Conservation (phyloP, 2,888 invertebrate genomes). For the Tetanocera ferruginea region DNA sequence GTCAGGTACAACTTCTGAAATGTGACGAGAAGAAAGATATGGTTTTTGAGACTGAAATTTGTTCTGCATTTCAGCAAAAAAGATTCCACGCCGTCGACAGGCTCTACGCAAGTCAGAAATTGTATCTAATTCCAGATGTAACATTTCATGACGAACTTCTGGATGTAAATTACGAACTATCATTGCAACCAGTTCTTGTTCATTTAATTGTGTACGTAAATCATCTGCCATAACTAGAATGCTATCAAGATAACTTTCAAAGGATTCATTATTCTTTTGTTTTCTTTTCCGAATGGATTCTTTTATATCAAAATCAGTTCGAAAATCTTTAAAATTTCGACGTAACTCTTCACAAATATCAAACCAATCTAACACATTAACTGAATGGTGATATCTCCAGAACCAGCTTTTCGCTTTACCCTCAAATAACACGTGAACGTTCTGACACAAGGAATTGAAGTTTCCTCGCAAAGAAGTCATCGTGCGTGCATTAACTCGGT, state of each 20-base stretch:
- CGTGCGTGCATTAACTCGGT: too few relatives aligned
- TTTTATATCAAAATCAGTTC: conserved; percentile 12
- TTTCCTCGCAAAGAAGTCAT: conserved; percentile 5
- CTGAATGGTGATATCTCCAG: conserved; percentile 25
- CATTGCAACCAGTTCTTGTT: conserved; percentile 14
- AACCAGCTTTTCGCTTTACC: conserved; percentile 29
- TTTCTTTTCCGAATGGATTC: conserved; percentile 30
- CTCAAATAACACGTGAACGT: conserved; percentile 14
- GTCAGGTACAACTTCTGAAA: neutral
- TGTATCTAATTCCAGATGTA: conserved; percentile 2
- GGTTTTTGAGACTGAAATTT: neutral
- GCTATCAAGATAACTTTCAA: conserved; percentile 13
- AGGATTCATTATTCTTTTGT: conserved; percentile 6
- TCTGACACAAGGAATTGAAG: conserved; percentile 14
- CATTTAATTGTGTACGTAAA: neutral
- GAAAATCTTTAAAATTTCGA: neutral
- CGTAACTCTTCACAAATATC: neutral
- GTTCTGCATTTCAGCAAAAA: neutral
- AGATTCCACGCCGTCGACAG: conserved; percentile 5
- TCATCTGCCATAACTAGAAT: conserved; percentile 10
- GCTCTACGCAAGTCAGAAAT: conserved; percentile 10
- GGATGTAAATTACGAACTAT: conserved; percentile 12
- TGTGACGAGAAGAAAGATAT: neutral
- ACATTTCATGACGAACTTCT: conserved; percentile 5
- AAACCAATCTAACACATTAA: neutral